Conservation (phyloP, 2,888 invertebrate species). For the Dasypogon diadema region DNA sequence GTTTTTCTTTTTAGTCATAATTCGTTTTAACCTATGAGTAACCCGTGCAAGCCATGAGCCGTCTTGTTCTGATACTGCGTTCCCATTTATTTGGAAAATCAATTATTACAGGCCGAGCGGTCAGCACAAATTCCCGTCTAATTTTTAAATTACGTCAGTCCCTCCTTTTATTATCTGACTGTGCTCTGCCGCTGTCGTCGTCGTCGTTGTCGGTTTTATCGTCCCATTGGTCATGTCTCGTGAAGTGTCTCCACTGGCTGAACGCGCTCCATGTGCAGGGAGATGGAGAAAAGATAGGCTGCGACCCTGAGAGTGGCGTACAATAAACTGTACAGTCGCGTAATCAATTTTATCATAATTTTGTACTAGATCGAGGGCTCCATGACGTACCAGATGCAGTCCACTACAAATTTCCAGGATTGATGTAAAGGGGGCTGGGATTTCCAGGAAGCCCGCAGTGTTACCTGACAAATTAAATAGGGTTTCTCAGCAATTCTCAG, state of each 20-base stretch:
- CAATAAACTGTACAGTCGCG: conserved; percentile 42
- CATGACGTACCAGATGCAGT: neutral
- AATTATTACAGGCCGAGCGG: neutral
- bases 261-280: neutral
- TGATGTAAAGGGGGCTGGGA: too few relatives aligned
- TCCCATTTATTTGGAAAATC: neutral
- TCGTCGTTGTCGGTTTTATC: too few relatives aligned
- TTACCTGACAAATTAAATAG: neutral
- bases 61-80: neutral
- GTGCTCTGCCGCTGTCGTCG: too few relatives aligned
- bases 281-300: too few relatives aligned
- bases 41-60: neutral
- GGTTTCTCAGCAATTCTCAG: neutral
- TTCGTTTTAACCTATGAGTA: neutral
- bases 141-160: neutral
- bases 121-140: neutral
- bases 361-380: neutral
- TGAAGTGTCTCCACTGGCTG: neutral
- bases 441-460: neutral
- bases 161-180: neutral
- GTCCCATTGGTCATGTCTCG: neutral
- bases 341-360: conserved; percentile 10
- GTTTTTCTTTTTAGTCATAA: neutral
- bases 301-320: conserved; percentile 22
- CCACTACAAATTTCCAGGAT: neutral